Percentiles rank a stretch among this genome's conserved stretches.
Evolutionary conservation across 2,113 vertebrate genomes (phyloP).

Genomic region (Philantomba maxwellii): DNA sequence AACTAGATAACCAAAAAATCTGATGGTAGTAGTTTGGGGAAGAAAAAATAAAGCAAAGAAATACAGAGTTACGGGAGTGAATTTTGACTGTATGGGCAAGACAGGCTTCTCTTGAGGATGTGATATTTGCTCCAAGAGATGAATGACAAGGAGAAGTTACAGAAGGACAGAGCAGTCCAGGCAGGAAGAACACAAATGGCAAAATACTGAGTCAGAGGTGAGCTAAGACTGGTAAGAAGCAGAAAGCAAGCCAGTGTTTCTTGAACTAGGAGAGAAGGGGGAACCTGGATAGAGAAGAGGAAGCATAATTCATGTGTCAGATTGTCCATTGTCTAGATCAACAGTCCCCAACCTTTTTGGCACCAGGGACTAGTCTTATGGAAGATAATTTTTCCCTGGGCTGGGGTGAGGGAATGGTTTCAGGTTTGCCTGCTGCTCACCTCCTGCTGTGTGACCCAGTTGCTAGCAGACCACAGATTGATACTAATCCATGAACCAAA

Average conservation of each 20-base stretch:
- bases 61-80: neutral
- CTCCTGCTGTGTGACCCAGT: neutral
- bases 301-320: neutral
- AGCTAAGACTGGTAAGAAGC: no score
- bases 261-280: neutral
- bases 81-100: neutral
- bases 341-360: neutral
- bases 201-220: neutral
- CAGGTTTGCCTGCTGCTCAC: neutral
- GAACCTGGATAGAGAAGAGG: neutral
- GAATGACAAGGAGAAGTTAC: neutral
- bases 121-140: neutral
- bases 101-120: neutral
- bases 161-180: neutral
- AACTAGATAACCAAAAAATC: neutral
- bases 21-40: neutral
- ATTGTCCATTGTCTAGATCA: neutral
- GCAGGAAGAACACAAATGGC: neutral
- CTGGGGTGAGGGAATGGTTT: neutral
- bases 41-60: neutral
- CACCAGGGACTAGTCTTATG: neutral
- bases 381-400: neutral
- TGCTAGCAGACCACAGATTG: neutral
- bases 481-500: neutral
- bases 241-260: neutral